Base-by-base conservation (phyloP, 2,797 vertebrate species). In the Pterois miles region DNA sequence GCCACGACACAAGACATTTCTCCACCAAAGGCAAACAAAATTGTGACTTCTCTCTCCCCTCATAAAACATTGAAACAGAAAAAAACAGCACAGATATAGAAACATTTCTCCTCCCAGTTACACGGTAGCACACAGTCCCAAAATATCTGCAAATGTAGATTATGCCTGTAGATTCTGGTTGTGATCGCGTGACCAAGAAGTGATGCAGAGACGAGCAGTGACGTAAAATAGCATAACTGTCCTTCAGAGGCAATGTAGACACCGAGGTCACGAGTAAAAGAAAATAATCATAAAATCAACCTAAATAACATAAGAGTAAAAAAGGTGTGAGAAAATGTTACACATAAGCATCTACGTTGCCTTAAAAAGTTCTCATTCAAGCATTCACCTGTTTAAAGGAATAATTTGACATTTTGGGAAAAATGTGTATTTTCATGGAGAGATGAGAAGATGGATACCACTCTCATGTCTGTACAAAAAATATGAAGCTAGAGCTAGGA, bases 1-100 rank as follows among this genome's bases (percentile, higher is more conserved):
- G 86, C 89, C 90, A 93, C 91, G 86, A 91, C 74, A 94, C 88
- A 86, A 90, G 81, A 93, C 89, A 87, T 88, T 91, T 94, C 88
- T 89, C 87, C 93, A 94, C 90, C 89, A 90, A 91, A 93, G 86
- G 88, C 90, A 86, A 87, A 91, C 77, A 62, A 80, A 88, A 81
- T 59, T 78, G 86, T 90, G 89, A 89, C 80, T 76, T 84, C 84
- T 93, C 89, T 91, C 89, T 93, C 89, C 78, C 78, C 88, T 91
- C 86, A 89, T 89, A 89, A 92, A 92, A 80, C 72, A 62, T 27
- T 66, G 25, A 73, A 81, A 83, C 72, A 64, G 36, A 62, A 85
- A 58, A 43, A 43, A 82, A 78, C 23, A 33, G 62, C 68, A 76
- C 60, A 38, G 36, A 10, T 56, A 38, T 8, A 53, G 52, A 75